A percentile compares a stretch with the other conserved stretches of the same genome.
These are phyloP conservation scores for Anarrhichthys ocellatus DNA, from an alignment of 2,113 vertebrate species.

Conservation along the genomic window DNA sequence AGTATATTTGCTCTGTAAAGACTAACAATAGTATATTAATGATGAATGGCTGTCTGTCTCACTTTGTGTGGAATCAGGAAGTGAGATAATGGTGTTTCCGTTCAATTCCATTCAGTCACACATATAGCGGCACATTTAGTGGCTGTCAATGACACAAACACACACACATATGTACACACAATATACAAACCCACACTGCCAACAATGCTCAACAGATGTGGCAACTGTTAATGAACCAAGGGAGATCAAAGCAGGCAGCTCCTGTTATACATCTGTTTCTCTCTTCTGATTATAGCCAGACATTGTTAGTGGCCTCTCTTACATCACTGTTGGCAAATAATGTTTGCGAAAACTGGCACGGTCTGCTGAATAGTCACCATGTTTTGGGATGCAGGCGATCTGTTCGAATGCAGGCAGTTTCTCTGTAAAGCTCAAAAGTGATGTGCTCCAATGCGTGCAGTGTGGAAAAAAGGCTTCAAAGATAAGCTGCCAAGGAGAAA, in stretches of 20 bases:
- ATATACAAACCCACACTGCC: constrained; percentile 24
- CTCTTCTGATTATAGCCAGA: constrained; percentile 5
- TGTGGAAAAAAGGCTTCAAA: background rate
- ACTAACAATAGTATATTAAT: constrained; percentile 13
- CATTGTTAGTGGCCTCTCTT: constrained; percentile 15
- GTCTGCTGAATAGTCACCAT: background rate
- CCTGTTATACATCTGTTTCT: constrained; percentile 9
- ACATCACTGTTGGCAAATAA: constrained; percentile 28
- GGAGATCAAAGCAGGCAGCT: constrained; percentile 28
- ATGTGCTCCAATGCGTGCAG: background rate
- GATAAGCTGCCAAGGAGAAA: background rate
- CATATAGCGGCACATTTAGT: constrained; percentile 20
- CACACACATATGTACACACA: background rate
- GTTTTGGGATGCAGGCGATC: constrained; percentile 9
- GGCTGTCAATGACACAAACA: background rate
- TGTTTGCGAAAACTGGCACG: background rate
- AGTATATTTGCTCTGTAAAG: background rate
- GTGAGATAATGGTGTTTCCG: constrained; percentile 24
- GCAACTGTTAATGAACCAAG: constrained; percentile 50
- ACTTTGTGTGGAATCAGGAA: constrained; percentile 20
- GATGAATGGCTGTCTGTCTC: background rate
- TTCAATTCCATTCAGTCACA: constrained; percentile 28
- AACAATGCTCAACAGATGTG: constrained; percentile 55
- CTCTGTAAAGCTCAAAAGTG: background rate
- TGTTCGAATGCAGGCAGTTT: background rate